These are phyloP conservation scores for Cololabis saira DNA, from an alignment of 2,113 vertebrate genomes.

Conservation along the genomic window DNA sequence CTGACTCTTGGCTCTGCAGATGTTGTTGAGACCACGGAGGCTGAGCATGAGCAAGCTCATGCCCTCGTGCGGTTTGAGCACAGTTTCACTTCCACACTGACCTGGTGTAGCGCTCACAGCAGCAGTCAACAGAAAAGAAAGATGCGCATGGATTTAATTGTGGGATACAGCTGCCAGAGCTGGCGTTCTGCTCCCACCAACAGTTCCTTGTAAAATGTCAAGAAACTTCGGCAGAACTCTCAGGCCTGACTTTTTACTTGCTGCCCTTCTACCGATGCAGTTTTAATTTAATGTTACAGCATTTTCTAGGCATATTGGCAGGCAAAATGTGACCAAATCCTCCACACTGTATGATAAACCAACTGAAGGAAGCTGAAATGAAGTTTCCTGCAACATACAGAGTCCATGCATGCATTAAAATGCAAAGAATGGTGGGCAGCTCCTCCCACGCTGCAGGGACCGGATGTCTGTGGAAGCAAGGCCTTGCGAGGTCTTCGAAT, in stretches of 20 bases:
- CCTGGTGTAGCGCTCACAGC: constrained; percentile 3
- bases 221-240: constrained; percentile 39
- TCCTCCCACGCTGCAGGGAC: constrained; percentile 31
- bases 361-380: constrained; percentile 33
- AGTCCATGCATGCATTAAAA: constrained; percentile 47
- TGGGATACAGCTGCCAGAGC: constrained; percentile 7
- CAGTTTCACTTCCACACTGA: constrained; percentile 9
- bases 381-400: constrained; percentile 32
- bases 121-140: neutral
- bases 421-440: constrained; percentile 45
- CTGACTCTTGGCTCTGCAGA: constrained; percentile 17
- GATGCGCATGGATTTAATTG: neutral
- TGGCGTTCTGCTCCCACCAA: neutral
- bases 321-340: constrained; percentile 46
- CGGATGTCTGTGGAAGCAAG: constrained; percentile 13
- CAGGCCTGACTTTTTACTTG: constrained; percentile 36
- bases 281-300: constrained; percentile 36
- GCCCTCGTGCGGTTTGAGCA: constrained; percentile 12
- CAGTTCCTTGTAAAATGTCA: constrained; percentile 14
- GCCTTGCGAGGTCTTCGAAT: constrained; percentile 12
- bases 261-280: constrained; percentile 29
- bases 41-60: constrained; percentile 12
- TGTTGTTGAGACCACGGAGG: constrained; percentile 9
- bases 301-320: constrained; percentile 46
- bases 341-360: constrained; percentile 39